phyloP scores from a whole-genome alignment of 2,888 invertebrate species.

The Drosophila kambysellisi region DNA sequence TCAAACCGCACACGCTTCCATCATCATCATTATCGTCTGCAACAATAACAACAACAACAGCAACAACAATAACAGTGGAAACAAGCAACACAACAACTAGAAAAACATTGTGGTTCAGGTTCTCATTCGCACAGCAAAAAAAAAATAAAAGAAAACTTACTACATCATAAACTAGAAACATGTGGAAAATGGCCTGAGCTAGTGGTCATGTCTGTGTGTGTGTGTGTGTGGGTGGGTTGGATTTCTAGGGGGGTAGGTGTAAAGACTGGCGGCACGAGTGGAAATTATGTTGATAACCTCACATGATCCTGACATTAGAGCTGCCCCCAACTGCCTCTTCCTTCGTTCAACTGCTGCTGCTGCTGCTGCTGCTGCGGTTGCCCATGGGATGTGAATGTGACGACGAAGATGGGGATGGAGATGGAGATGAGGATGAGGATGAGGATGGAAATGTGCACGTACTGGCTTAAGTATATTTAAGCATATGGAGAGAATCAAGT shows the following conservation, averaged over 20 bases:
- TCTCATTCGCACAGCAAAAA: slow-evolving; percentile 15
- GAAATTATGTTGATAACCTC: slow-evolving; percentile 80
- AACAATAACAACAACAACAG: slow-evolving; percentile 22
- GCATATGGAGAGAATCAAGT: slow-evolving; percentile 80
- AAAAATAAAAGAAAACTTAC: slow-evolving; percentile 58
- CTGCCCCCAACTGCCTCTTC: slow-evolving; percentile 36
- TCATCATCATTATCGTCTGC: slow-evolving; percentile 44
- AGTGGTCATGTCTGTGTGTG: slow-evolving; percentile 29
- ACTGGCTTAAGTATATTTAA: slow-evolving; percentile 80
- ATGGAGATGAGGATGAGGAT: background rate
- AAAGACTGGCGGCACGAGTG: slow-evolving; percentile 44
- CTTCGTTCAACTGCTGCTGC: background rate
- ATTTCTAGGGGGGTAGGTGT: background rate
- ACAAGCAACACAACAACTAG: slow-evolving; percentile 12
- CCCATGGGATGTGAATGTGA: slow-evolving; percentile 50
- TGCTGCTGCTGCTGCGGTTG: slow-evolving; percentile 23
- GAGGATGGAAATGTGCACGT: slow-evolving; percentile 69
- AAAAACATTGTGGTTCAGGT: slow-evolving; percentile 17
- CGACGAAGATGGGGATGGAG: slow-evolving; percentile 43
- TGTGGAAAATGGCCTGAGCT: slow-evolving; percentile 50
- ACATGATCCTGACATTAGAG: slow-evolving; percentile 79
- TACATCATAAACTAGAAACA: slow-evolving; percentile 78
- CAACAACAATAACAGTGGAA: slow-evolving; percentile 16
- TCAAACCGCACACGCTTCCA: slow-evolving; percentile 74
- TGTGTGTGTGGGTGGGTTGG: background rate